Evolutionary conservation across 2,113 vertebrate genomes (phyloP), one percentile per base, ranked within the genome.

Genomic region (Oxyura jamaicensis): DNA sequence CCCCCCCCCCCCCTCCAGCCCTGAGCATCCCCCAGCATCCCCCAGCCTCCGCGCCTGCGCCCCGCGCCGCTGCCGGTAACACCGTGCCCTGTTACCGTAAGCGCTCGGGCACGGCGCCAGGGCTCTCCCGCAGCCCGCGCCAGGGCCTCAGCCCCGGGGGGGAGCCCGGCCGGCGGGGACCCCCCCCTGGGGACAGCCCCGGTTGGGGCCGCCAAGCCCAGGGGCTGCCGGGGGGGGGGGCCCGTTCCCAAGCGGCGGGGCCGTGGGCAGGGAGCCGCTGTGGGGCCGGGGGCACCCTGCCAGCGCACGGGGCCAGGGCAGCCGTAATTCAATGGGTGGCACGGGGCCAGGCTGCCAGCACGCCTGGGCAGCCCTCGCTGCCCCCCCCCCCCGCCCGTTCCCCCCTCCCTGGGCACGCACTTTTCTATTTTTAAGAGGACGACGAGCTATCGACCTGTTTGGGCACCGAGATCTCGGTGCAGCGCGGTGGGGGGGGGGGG

Each of bases 281-380:
- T 48, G 46, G 46, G 46, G 91, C 78, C 6, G 17, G 39, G 13
- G 28, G 75, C 93, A 8, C 55, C 9, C 25, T 42, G 87, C 82
- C 81, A 91, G 88, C 41, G 46, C 3, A 46, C 10, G 4, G 82
- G 60, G 44, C 83, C 9, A 11, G 75, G 65, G 55, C 76, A 78
- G 87, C 81, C 52, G 2, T 88, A 35, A 84, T 76, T 95, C 89
- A 88, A 83, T 93, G 92, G 42, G 71, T 96, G 96, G 95, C 95
- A 89, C 35, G 2, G 23, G 31, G 75, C 86, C 96, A 96, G 79
- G 56, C 77, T 88, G 88, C 90, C 76, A 73, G 91, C 56, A 3
- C 14, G 81, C 87, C 82, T 16, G 4, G 86, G 83, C 71, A 86
- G 81, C 76, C 46, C 46, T 48, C 46, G 20, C 46, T 48, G 46